Evolutionary conservation across 2,888 invertebrate species (phyloP).

Genomic region (Protophormia terraenovae): DNA sequence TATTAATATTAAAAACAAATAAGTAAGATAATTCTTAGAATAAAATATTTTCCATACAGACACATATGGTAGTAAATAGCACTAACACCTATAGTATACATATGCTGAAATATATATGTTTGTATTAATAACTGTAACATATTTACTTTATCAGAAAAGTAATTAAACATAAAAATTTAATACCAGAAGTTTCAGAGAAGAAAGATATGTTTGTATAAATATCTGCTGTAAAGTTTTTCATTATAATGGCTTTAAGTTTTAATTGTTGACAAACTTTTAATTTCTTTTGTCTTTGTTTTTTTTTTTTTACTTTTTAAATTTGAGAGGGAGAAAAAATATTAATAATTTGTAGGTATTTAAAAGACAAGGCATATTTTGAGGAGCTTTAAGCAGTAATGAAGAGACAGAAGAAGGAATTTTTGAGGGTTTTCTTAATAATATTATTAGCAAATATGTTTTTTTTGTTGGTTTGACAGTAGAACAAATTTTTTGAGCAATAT

Average conservation of each 20-base stretch:
- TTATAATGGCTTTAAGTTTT: not conserved
- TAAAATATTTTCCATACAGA: not conserved
- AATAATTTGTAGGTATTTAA: too few species aligned
- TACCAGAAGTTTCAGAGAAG: not conserved
- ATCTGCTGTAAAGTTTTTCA: too few species aligned
- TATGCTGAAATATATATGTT: not conserved
- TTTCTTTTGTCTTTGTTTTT: not conserved
- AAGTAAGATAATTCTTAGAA: not conserved
- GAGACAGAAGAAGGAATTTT: not conserved
- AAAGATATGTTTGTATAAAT: not conserved
- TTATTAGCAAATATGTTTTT: not conserved
- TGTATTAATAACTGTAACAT: not conserved
- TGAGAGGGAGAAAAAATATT: too few species aligned
- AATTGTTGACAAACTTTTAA: not conserved
- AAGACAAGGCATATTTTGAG: not conserved
- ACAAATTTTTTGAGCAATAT: not conserved
- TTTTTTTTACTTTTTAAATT: too few species aligned
- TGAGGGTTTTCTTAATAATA: not conserved
- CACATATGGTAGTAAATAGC: not conserved
- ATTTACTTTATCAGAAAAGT: not conserved
- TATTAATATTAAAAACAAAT: not conserved
- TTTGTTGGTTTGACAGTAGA: not conserved
- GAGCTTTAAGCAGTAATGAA: not conserved
- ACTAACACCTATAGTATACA: too few species aligned
- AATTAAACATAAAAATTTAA: not conserved